phyloP scores from a whole-genome alignment of 2,797 vertebrate species.

The Sebastolobus altivelis region DNA sequence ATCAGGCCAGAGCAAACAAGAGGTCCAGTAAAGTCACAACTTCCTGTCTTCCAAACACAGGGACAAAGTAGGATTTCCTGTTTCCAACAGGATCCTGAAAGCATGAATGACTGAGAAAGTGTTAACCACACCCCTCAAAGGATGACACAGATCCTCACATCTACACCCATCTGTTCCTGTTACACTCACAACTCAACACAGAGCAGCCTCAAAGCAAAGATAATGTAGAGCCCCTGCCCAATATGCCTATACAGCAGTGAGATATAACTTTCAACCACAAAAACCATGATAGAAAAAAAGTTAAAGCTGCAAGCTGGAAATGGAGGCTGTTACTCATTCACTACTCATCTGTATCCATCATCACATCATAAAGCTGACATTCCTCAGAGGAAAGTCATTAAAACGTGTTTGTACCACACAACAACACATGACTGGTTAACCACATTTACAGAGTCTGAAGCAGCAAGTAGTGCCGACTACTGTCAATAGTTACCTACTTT shows the following conservation, averaged over 20 bases:
- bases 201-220: background rate
- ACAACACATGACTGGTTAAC: background rate
- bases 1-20: slow-evolving; percentile 1
- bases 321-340: background rate
- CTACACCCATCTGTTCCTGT: background rate
- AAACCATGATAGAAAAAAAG: background rate
- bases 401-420: background rate
- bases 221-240: background rate
- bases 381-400: background rate
- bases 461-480: too few relatives aligned
- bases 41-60: slow-evolving; percentile 58
- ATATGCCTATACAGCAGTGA: background rate
- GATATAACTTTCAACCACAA: background rate
- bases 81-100: slow-evolving; percentile 62
- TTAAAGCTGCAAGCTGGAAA: background rate
- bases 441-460: background rate
- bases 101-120: slow-evolving; percentile 66
- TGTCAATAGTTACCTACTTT: background rate
- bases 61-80: slow-evolving; percentile 68
- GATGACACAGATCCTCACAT: slow-evolving; percentile 18
- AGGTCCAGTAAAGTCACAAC: slow-evolving; percentile 37
- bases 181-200: background rate
- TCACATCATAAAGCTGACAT: background rate
- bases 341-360: background rate
- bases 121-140: slow-evolving; percentile 23